These are phyloP conservation scores for Upupa epops DNA, from an alignment of 2,113 vertebrate species.

Conservation along the genomic window DNA sequence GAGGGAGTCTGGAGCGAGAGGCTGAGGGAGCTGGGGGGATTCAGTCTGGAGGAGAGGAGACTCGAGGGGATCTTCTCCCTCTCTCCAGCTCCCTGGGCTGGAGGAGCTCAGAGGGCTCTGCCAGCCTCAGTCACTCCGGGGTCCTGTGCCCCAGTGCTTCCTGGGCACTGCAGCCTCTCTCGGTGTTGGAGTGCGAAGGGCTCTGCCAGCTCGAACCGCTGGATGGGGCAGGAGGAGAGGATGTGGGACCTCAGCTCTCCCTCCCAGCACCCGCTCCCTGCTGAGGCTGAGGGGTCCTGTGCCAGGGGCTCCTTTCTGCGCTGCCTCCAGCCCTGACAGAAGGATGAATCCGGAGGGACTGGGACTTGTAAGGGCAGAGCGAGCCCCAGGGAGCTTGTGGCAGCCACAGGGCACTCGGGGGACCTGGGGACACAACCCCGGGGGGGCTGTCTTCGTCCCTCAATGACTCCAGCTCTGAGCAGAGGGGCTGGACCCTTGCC, in stretches of 20 bases:
- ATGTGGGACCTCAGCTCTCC: rapidly evolving
- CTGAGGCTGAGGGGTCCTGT: rapidly evolving
- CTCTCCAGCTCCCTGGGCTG: no score
- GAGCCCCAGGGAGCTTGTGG: neutral
- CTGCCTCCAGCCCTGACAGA: neutral
- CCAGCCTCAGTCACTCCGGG: no score
- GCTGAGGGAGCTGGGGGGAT: no score
- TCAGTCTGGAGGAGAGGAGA: no score
- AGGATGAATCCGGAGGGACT: neutral
- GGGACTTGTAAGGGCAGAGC: neutral
- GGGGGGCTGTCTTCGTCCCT: no score
- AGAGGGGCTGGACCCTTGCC: neutral
- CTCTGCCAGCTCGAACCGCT: neutral
- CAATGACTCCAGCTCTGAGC: rapidly evolving
- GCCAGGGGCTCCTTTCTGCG: neutral
- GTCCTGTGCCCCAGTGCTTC: no score
- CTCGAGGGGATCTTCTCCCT: no score
- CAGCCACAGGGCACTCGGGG: neutral
- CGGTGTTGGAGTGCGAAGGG: no score
- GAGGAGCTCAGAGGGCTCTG: no score
- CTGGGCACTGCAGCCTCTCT: no score
- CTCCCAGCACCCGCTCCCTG: rapidly evolving
- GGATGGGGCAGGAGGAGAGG: slow-evolving; percentile 40
- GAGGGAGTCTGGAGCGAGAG: no score
- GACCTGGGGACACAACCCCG: neutral